phyloP scores from a whole-genome alignment of 2,113 vertebrate genomes.

The Dermatemys mawii region DNA sequence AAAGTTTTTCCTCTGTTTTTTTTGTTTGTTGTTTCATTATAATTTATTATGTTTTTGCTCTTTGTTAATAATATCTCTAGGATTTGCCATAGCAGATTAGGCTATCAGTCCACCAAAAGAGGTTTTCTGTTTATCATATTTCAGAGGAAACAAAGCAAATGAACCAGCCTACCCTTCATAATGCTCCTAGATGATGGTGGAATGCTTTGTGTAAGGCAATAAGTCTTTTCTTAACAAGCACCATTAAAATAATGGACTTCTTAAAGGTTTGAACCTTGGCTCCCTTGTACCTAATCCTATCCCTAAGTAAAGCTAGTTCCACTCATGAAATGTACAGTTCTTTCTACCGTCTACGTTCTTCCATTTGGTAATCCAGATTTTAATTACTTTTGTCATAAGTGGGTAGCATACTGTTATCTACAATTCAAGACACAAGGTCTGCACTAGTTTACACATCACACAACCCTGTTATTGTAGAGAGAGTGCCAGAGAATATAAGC shows the following conservation, averaged over 20 bases:
- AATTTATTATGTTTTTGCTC: background rate
- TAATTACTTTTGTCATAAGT: background rate
- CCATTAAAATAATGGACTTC: background rate
- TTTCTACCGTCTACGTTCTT: background rate
- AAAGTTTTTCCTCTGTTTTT: accelerated
- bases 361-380: too few species aligned
- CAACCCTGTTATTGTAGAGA: accelerated
- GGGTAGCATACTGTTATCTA: background rate
- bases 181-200: background rate
- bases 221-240: background rate
- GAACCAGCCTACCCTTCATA: background rate
- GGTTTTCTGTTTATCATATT: background rate
- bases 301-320: background rate
- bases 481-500: background rate
- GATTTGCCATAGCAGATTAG: background rate
- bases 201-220: background rate
- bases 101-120: background rate
- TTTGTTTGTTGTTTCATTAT: background rate
- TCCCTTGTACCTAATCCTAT: background rate
- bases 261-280: background rate
- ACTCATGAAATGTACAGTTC: background rate
- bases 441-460: background rate
- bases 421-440: background rate
- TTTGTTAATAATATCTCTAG: background rate
- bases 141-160: background rate